Conservation (phyloP, 2,888 invertebrate species). For the Tinea pellionella region DNA sequence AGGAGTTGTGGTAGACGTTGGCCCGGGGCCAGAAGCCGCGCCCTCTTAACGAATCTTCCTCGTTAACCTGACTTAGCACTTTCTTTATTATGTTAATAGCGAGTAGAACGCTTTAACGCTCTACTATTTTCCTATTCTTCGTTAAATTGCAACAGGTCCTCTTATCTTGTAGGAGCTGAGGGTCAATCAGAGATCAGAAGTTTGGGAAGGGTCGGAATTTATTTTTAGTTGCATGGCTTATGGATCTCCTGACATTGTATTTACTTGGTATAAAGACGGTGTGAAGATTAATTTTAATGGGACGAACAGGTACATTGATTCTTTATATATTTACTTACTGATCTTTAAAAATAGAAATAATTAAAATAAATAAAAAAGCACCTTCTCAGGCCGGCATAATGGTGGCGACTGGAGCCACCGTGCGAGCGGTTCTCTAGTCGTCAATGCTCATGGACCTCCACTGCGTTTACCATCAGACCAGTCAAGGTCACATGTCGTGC, state of each 20-base stretch:
- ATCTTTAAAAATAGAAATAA: no score
- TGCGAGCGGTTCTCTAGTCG: no score
- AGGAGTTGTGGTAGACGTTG: conserved; percentile 15
- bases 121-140: conserved; percentile 15
- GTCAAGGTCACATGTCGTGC: no score
- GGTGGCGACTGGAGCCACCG: no score
- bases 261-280: conserved; percentile 87
- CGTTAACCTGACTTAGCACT: conserved; percentile 33
- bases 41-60: conserved; percentile 23
- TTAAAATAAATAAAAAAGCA: no score
- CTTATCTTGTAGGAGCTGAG: conserved; percentile 19
- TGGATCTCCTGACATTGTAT: conserved; percentile 79
- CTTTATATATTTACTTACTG: no score
- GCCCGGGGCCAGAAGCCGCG: conserved; percentile 16
- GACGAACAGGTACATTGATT: conserved; percentile 71
- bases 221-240: conserved; percentile 82
- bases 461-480: no score
- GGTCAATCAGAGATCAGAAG: conserved; percentile 57
- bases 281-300: conserved; percentile 79
- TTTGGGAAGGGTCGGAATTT: conserved; percentile 81
- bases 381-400: no score
- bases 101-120: conserved; percentile 15
- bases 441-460: no score
- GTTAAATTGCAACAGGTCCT: conserved; percentile 2
- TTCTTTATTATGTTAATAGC: conserved; percentile 28